Percentiles rank a stretch among this genome's conserved stretches.
phyloP scores from a whole-genome alignment of 2,797 vertebrate genomes.

The Nyctibius grandis region DNA sequence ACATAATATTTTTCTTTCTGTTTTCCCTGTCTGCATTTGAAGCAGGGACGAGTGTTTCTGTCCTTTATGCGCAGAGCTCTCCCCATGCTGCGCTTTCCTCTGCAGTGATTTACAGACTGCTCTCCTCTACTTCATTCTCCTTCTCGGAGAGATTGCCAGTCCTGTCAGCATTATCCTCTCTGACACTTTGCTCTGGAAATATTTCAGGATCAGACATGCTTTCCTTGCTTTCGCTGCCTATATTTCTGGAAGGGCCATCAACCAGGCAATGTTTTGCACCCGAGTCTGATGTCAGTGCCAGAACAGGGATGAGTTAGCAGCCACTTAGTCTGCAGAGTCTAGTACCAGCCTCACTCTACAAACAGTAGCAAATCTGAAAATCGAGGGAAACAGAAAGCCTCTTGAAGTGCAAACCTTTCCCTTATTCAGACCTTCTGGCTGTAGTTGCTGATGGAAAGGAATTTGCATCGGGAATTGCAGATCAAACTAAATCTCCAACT shows the following conservation, averaged over 20 bases:
- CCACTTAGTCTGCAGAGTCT: neutral
- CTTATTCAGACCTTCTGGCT: constrained; percentile 61
- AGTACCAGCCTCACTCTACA: neutral
- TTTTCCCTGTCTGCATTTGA: neutral
- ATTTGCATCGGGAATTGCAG: constrained; percentile 41
- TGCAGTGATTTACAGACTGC: constrained; percentile 41
- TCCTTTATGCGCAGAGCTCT: neutral
- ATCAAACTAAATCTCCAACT: constrained; percentile 13
- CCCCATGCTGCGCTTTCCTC: neutral
- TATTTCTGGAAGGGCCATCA: constrained; percentile 37
- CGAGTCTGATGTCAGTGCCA: neutral
- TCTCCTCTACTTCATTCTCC: constrained; percentile 8
- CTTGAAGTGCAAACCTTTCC: constrained; percentile 25
- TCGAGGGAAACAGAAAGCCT: constrained; percentile 34
- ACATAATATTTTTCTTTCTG: neutral
- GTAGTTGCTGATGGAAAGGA: constrained; percentile 54
- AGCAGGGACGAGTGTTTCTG: neutral
- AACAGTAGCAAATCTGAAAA: constrained; percentile 55
- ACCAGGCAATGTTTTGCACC: neutral
- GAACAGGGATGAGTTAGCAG: constrained; percentile 30
- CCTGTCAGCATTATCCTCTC: constrained; percentile 51
- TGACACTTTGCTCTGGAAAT: constrained; percentile 43
- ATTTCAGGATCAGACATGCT: constrained; percentile 44
- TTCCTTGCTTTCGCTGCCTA: constrained; percentile 9
- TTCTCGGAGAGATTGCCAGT: neutral